Evolutionary conservation across 2,888 invertebrate genomes (phyloP), one percentile per base, ranked within the genome.

Genomic region (Bombyx huttoni): DNA sequence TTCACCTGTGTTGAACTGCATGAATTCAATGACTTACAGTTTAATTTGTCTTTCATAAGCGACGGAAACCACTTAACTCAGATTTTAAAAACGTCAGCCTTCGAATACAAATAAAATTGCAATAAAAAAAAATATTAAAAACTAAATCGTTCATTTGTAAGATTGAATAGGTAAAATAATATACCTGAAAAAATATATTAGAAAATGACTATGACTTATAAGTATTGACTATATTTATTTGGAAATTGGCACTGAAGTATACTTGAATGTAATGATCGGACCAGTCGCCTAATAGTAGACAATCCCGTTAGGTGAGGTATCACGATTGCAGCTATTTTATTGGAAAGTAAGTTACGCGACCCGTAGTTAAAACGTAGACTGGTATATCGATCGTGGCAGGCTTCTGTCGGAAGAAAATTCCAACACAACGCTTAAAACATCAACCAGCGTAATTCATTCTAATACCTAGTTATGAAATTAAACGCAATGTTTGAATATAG

Each of bases 251-350:
- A 10, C 49, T 13, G 24, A 45, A n/a, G 60, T 63, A 63, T 59
- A 59, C 57, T 62, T 60, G 65, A 67, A 65, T 73, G 73, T 75
- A 78, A 75, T 75, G 75, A 73, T 71, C 74, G 68, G 61, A 60
- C 70, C 63, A 70, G 70, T 67, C 68, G 68, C 70, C 68, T 71
- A 73, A 75, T 75, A 75, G 75, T 76, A 72, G 71, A 73, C 62
- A 68, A 75, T 86, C 82, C 86, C 85, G 86, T 85, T 86, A 85
- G 77, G 56, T 70, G 73, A 75, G 81, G 77, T 81, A 81, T 81
- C 81, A 77, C 79, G 80, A 81, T 73, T 72, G 75, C 63, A 70
- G 77, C 77, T 78, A 73, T 79, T 78, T 81, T 78, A 83, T 84
- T 83, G 85, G 84, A 84, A 84, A 86, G 83, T 80, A 75, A 81